These are phyloP conservation scores for Eupithecia exiguata DNA, from an alignment of 2,888 invertebrate species.

Conservation along the genomic window DNA sequence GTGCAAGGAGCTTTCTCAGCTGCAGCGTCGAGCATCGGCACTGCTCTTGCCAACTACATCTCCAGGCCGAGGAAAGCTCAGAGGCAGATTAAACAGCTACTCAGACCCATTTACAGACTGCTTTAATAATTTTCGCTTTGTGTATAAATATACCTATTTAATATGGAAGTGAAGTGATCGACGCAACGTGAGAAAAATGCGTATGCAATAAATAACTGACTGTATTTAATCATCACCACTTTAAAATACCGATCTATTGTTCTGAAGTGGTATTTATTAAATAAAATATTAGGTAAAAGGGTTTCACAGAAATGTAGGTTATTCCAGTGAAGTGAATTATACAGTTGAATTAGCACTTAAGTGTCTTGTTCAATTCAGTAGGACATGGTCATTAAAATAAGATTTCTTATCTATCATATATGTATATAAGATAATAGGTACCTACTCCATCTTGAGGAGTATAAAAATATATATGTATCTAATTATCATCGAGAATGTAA, in stretches of 20 bases:
- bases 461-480: neutral
- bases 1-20: constrained; percentile 67
- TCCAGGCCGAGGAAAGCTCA: constrained; percentile 68
- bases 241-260: neutral
- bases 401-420: neutral
- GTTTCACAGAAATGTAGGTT: neutral
- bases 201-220: neutral
- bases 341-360: neutral
- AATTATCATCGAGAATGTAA: neutral
- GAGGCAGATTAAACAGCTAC: constrained; percentile 67
- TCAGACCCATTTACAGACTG: constrained; percentile 70
- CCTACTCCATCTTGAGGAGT: neutral
- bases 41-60: constrained; percentile 77
- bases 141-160: neutral
- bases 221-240: neutral
- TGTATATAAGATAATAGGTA: neutral
- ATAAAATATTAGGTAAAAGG: neutral
- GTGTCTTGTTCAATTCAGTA: neutral
- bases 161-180: neutral
- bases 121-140: constrained; percentile 50
- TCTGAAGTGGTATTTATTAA: neutral
- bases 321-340: neutral
- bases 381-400: neutral
- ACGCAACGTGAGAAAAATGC: neutral
- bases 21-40: constrained; percentile 81